A percentile compares a stretch with the other conserved stretches of the same genome.
phyloP scores from a whole-genome alignment of 2,888 invertebrate genomes.

The Automeris io region DNA sequence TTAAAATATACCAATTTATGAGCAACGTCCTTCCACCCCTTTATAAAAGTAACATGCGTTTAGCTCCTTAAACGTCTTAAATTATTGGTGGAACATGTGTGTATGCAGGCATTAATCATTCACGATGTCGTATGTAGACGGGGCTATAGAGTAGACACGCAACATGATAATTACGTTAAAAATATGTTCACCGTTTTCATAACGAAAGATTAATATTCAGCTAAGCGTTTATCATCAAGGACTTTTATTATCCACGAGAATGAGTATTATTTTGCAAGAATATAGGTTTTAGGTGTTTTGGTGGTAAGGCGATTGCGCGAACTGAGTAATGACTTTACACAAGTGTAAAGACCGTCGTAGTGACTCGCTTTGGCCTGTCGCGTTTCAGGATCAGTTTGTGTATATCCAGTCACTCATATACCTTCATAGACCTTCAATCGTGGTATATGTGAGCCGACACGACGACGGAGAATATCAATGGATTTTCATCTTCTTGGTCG shows the following conservation, averaged over 20 bases:
- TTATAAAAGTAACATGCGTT: not conserved
- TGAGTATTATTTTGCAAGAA: not conserved
- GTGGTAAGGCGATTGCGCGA: no score
- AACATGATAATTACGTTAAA: slow-evolving; percentile 19
- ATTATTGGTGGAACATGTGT: slow-evolving; percentile 10
- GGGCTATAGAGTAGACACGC: slow-evolving; percentile 16
- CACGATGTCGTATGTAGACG: slow-evolving; percentile 20
- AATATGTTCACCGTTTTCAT: slow-evolving; percentile 15
- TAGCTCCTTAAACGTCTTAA: not conserved
- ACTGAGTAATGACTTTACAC: no score
- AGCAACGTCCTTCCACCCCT: not conserved
- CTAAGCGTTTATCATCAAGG: not conserved
- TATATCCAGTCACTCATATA: no score
- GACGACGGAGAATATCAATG: no score
- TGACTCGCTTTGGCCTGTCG: no score
- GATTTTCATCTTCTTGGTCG: no score
- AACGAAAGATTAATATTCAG: slow-evolving; percentile 8
- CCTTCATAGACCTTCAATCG: no score
- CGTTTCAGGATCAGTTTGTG: no score
- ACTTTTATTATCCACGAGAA: not conserved
- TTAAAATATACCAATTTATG: no score
- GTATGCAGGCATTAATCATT: slow-evolving; percentile 17
- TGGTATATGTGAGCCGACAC: no score
- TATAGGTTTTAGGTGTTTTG: no score
- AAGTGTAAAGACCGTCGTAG: no score